Percentiles rank a stretch among this genome's conserved stretches.
Evolutionary conservation across 2,113 vertebrate genomes (phyloP).

Genomic region (Glareola pratincola): DNA sequence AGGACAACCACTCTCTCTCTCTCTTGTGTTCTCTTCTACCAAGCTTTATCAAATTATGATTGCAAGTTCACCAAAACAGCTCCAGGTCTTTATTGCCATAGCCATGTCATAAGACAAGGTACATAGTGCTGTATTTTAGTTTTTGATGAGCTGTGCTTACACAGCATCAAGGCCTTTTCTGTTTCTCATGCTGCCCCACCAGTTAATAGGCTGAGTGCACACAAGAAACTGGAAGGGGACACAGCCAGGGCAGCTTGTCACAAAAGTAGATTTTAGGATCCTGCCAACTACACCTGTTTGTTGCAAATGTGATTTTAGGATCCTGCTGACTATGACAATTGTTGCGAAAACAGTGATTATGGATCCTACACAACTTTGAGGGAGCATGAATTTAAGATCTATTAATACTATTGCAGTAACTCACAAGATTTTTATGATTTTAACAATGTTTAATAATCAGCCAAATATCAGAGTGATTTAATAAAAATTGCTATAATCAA

Average conservation of each 20-base stretch:
- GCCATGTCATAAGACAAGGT: not conserved
- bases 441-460: not conserved
- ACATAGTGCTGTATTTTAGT: not conserved
- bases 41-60: accelerated
- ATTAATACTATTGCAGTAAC: not conserved
- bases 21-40: not conserved
- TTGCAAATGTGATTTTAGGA: not conserved
- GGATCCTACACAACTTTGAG: not conserved
- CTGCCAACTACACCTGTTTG: not conserved
- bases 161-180: not conserved
- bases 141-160: not conserved
- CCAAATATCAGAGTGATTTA: not conserved
- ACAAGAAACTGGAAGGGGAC: not conserved
- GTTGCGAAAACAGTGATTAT: not conserved
- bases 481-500: too few species aligned
- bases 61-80: not conserved
- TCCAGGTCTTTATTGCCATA: not conserved
- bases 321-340: not conserved
- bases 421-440: not conserved
- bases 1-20: not conserved
- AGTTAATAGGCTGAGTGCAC: not conserved
- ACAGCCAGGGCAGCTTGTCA: not conserved
- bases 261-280: not conserved
- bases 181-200: not conserved
- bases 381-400: not conserved